Base-by-base conservation (phyloP, 1,140 invertebrate species). In the Drosophila pruinosa region DNA sequence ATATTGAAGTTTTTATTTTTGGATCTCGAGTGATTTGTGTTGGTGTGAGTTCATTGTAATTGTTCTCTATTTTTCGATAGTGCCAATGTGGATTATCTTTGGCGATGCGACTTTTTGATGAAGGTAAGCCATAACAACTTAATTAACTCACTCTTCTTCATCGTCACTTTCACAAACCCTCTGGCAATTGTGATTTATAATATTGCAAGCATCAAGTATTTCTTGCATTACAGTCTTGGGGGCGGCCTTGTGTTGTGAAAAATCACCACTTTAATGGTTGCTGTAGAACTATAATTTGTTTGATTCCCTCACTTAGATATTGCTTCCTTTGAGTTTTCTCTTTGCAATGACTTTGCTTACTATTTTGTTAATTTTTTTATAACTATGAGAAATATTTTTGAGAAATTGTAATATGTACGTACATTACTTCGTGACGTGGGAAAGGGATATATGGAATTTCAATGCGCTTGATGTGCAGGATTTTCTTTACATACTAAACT, bases 1-100 rank as follows among this genome's bases (percentile, higher is more conserved):
- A 86, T 86, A 86, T 81, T 77, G 78, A 81, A 86, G 81, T 86
- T 82, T 88, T 86, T 88, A 86, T 88, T 88, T 86, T 86, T 48
- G 63, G 75, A 62, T 61, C 71, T 59, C 62, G 54, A 83, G 73
- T 86, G 64, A 74, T 76, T 72, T 52, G 10, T 57, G 28, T 8
- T 22, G 34, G 10, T 47, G 21, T 21, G 15, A 10, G 28, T 12
- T 12, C 53, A 57, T 57, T 50, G 17, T 58, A n/a, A n/a, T 36
- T 47, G 6, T 64, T 24, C 38, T 12, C 45, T 56, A 38, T 53
- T 52, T 24, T 22, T 26, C 14, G 57, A 38, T 38, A 69, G 28
- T 47, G 41, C 22, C 26, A 19, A 19, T 19, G 45, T 24, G 69
- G 53, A 72, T 72, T 72, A 65, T 43, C 45, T 50, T 12, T 36